A percentile compares a stretch with the other conserved stretches of the same genome.
Conservation (phyloP, 1,140 invertebrate species). For the Drosophila nigrodunni region DNA sequence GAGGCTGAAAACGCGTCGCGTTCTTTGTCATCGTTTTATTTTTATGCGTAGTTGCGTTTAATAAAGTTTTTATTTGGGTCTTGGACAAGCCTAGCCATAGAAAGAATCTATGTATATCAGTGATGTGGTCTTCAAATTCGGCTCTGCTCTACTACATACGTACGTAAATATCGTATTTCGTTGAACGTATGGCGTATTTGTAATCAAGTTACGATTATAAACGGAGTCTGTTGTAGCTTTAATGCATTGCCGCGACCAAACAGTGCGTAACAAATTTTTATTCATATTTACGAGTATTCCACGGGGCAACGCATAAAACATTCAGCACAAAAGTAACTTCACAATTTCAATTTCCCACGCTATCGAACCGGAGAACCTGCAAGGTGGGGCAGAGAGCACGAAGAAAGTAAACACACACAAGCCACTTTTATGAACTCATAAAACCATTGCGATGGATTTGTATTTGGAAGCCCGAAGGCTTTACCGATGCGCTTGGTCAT, state of each 20-base stretch:
- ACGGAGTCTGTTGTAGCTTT: conserved; percentile 61
- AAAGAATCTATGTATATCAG: not conserved
- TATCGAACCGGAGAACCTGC: conserved; percentile 10
- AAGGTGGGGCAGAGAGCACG: conserved; percentile 40
- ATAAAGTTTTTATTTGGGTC: conserved; percentile 75
- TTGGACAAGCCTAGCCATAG: conserved; percentile 7
- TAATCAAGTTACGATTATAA: conserved; percentile 75
- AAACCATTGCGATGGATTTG: conserved; percentile 73
- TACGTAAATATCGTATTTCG: not conserved
- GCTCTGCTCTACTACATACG: not conserved
- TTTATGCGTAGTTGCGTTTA: conserved; percentile 82
- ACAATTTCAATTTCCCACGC: conserved; percentile 77
- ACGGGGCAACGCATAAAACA: conserved; percentile 63
- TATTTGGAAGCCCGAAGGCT: conserved; percentile 55
- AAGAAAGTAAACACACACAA: conserved; percentile 63
- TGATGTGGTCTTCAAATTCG: conserved; percentile 14
- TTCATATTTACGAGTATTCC: conserved; percentile 72
- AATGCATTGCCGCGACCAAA: conserved; percentile 53
- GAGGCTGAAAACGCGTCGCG: conserved; percentile 51
- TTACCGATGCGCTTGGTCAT: conserved; percentile 34
- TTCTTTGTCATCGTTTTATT: conserved; percentile 81
- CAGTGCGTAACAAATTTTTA: conserved; percentile 39
- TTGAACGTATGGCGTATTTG: conserved; percentile 37
- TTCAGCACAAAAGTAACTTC: conserved; percentile 72
- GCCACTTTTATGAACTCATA: conserved; percentile 79